These are phyloP conservation scores for Bruchidius siliquastri DNA, from an alignment of 2,888 invertebrate species.

Conservation along the genomic window DNA sequence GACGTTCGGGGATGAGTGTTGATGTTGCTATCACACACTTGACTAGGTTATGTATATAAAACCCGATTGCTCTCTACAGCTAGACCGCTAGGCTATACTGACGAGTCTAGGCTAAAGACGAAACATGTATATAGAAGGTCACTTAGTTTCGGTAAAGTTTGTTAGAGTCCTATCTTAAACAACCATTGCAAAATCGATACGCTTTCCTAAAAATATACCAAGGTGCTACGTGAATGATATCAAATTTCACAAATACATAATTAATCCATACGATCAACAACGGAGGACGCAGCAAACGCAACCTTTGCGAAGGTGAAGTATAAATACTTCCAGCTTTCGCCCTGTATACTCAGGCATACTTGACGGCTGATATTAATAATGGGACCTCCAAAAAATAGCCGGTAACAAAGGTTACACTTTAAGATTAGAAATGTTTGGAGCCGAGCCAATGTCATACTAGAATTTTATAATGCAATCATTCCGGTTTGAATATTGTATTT, in stretches of 20 bases:
- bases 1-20: too few species aligned
- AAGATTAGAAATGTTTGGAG: conserved; percentile 9
- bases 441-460: conserved; percentile 8
- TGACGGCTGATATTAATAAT: conserved; percentile 4
- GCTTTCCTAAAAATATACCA: background rate
- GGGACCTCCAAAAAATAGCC: conserved; percentile 8
- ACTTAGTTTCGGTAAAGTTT: background rate
- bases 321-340: background rate
- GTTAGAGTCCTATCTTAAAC: background rate
- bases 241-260: background rate
- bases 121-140: too few species aligned
- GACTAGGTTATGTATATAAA: too few species aligned
- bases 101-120: too few species aligned
- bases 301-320: background rate
- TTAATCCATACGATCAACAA: background rate
- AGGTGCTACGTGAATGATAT: background rate
- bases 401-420: conserved; percentile 5
- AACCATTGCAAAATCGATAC: background rate
- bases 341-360: background rate
- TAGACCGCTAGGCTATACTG: too few species aligned
- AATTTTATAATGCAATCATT: conserved; percentile 1
- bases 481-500: background rate
- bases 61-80: too few species aligned
- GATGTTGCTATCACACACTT: too few species aligned
- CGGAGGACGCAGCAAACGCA: background rate